These are phyloP conservation scores for Eurystomus glaucurus DNA, from an alignment of 2,797 vertebrate genomes.

Conservation along the genomic window DNA sequence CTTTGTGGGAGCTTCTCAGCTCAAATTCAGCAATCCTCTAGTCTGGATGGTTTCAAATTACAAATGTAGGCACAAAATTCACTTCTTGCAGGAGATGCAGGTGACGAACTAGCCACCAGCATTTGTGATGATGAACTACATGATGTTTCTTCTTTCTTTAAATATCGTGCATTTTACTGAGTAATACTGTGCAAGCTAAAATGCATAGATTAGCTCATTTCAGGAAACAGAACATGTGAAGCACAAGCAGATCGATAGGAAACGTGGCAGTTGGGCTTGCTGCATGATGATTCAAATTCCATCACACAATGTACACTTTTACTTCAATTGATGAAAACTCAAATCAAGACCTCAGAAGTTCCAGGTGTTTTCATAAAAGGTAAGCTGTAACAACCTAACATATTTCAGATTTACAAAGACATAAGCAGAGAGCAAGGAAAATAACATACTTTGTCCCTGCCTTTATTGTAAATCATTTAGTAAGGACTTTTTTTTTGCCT, in stretches of 20 bases:
- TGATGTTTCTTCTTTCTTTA: neutral
- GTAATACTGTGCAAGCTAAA: neutral
- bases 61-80: fast-evolving
- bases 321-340: neutral
- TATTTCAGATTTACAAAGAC: neutral
- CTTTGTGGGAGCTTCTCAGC: neutral
- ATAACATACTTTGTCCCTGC: neutral
- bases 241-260: no score
- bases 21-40: neutral
- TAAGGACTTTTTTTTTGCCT: neutral
- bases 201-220: no score
- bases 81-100: neutral
- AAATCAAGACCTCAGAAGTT: neutral
- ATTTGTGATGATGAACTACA: neutral
- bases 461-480: neutral
- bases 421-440: neutral
- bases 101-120: fast-evolving
- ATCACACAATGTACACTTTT: neutral
- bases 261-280: no score
- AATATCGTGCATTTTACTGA: neutral
- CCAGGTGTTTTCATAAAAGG: neutral
- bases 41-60: neutral
- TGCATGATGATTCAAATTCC: no score
- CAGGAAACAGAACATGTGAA: no score
- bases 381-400: neutral